Evolutionary conservation across 2,888 invertebrate species (phyloP), one percentile per base, ranked within the genome.

Genomic region (Spicauda simplicius): DNA sequence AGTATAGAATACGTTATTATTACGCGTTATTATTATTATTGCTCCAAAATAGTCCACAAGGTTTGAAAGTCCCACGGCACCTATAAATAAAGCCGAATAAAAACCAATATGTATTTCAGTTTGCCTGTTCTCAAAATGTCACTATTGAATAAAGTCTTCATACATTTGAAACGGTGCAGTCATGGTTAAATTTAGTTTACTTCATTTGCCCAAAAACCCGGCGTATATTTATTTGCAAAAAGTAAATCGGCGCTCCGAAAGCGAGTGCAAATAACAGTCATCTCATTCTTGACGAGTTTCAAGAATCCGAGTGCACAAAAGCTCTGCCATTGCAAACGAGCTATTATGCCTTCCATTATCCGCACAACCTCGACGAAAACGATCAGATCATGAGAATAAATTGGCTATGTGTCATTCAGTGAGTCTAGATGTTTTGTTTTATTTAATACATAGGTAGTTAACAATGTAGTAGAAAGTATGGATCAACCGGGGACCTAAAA

Each of bases 181-280:
- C 10, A 14, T 41, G 41, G 12, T 41, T 14, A 41, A 41, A 14
- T 41, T 45, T n/a, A 14, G 14, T n/a, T 14, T 41, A 1, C 12
- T 41, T 41, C 41, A 41, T 41, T 41, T 41, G 12, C 25, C 5
- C 25, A n/a, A n/a, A 25, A 25, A 25, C 25, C 25, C 5, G 25
- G 25, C 14, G 41, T 14, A 8, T 12, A n/a, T 45, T 4, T 45
- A 45, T 45, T 45, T 45, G 45, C 2, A 7, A 12, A 45, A 45
- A n/a, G 45, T 45, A 45, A 45, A 45, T 45, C 45, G n/a, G 45
- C n/a, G 11, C n/a, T 14, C 45, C 45, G 45, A 5, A n/a, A n/a
- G n/a, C 45, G 45, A 45, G 45, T 45, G 45, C 45, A 45, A 45
- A 45, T 45, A 45, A n/a, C 45, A n/a, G 45, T 45, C 45, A 45